Base-by-base conservation (phyloP, 2,797 vertebrate genomes). In the Anas flavirostris region DNA sequence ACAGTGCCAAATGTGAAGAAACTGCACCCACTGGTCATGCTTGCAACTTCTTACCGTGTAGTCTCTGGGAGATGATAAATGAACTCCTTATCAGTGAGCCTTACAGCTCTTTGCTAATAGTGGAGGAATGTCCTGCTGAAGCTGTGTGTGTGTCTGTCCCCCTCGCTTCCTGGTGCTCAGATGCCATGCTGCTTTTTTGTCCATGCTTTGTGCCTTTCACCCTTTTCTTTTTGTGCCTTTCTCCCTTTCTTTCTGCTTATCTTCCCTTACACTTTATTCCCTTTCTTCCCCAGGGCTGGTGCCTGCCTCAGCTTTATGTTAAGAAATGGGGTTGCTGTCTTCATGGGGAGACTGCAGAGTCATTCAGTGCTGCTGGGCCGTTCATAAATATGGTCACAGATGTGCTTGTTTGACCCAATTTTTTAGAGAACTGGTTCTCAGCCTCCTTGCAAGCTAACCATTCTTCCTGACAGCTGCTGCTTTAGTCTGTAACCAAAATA, bases 201-300 rank as follows among this genome's bases (percentile, higher is more conserved):
- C 22, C 62, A 0, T 68, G 12, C 6, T 82, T 58, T 21, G 37
- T 37, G 37, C 10, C n/a, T 92, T 91, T 85, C 16, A 92, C 8
- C 5, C 2, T 84, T 77, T 83, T 83, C 50, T 66, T 82, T 82
- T 66, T 29, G 37, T 37, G 37, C 10, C 23, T 92, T 91, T 85
- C 16, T 93, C 10, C 5, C 2, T 84, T 74, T 78, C 50, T 66
- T 82, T 72, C 39, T 72, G 0, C 53, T 62, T 2, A 8, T 89
- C 77, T 93, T 89, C 53, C 31, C 8, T 58, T 0, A 1, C 10
- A 8, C 66, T 90, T 81, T 78, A 31, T 82, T 26, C 50, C 25
- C 55, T 10, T 70, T 74, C 75, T 80, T 91, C 35, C 29, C 12
- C 16, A 31, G 56, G 18, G 39, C 16, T 44, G 5, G 66, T 92